Conservation (phyloP, 2,113 vertebrate species). For the Acanthisitta chloris region DNA sequence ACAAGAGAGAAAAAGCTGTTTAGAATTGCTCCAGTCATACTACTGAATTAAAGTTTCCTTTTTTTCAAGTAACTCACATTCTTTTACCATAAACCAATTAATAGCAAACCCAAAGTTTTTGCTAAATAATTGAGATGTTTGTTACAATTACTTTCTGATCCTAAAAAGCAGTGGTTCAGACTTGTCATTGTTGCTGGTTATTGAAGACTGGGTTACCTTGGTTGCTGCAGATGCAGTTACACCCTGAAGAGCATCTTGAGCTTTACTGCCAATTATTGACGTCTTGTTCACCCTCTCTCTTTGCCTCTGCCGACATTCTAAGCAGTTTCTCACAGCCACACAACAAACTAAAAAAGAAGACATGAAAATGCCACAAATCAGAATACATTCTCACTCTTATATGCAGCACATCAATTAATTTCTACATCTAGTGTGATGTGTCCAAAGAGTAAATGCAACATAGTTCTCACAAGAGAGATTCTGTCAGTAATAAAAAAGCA, state of each 20-base stretch:
- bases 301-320: slow-evolving; percentile 92
- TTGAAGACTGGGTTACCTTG: slow-evolving; percentile 77
- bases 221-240: slow-evolving; percentile 62
- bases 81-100: background rate
- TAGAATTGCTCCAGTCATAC: background rate
- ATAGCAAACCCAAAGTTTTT: background rate
- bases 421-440: background rate
- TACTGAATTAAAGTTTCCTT: background rate
- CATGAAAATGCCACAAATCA: slow-evolving; percentile 11
- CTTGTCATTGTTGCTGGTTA: background rate
- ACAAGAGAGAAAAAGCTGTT: background rate
- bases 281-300: slow-evolving; percentile 81
- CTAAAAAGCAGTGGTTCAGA: background rate
- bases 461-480: background rate
- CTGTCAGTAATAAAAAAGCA: background rate
- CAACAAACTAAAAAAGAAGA: slow-evolving; percentile 86
- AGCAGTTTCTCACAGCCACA: slow-evolving; percentile 93
- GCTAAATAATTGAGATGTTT: background rate
- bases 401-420: background rate
- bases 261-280: slow-evolving; percentile 77
- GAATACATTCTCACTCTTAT: background rate
- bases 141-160: background rate
- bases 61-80: background rate
- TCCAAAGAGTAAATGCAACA: background rate
- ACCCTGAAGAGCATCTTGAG: slow-evolving; percentile 82